Evolutionary conservation across 2,797 vertebrate genomes (phyloP), one percentile per base, ranked within the genome.

Genomic region (Artibeus lituratus): DNA sequence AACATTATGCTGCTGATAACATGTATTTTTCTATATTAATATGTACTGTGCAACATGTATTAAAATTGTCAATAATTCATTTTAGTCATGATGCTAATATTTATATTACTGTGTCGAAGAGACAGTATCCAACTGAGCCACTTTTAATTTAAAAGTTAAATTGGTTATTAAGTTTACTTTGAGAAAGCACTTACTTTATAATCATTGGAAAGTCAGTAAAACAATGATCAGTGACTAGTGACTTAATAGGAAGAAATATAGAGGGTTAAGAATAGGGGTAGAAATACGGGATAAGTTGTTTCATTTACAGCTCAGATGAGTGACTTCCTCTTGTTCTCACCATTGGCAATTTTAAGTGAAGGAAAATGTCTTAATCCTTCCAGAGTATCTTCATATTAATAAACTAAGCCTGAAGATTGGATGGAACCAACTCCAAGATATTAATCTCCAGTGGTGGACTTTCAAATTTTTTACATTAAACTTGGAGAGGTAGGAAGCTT

Each of bases 1-100:
- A 99, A 99, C 99, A 99, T 98, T 99, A 99, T 93, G 21, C 94
- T 98, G 98, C 99, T 98, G 99, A 99, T 99, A 99, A 99, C 99
- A 99, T 99, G 99, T 98, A 98, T 99, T 99, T 99, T 99, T 98
- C 98, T 98, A 88, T 98, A 98, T 98, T 98, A 99, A 98, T 98
- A 98, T 99, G 98, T 98, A 98, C 98, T 98, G 97, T 98, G 98
- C 98, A 98, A 98, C 98, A 98, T 98, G 98, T 98, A 98, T 98
- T 98, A 98, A 98, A 98, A 98, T 98, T 98, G 98, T 99, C 98
- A 98, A 98, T 98, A 99, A 98, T 99, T 98, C 98, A 98, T 98
- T 99, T 98, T 97, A 98, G 97, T 98, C 94, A 97, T 98, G 98
- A 98, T 98, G 98, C 98, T 97, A 98, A 93, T 98, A 98, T 98